A percentile compares a stretch with the other conserved stretches of the same genome.
Conservation (phyloP, 2,797 vertebrate genomes). For the Sebastes hopkinsi region DNA sequence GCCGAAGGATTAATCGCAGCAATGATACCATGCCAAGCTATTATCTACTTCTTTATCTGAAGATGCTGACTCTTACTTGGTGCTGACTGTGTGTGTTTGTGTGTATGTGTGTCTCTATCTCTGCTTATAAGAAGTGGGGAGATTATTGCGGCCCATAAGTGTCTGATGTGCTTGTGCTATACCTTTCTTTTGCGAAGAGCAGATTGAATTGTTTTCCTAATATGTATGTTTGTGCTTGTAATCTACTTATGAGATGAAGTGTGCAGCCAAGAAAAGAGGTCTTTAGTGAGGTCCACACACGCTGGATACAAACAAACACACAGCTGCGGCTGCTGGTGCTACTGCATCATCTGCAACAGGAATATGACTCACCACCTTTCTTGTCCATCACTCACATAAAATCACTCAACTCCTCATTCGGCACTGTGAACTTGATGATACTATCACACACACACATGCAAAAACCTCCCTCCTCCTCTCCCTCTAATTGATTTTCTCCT, state of each 20-base stretch:
- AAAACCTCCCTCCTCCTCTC: conserved; percentile 10
- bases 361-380: conserved; percentile 51
- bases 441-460: conserved; percentile 37
- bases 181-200: neutral
- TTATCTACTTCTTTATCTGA: conserved; percentile 61
- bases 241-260: conserved; percentile 19
- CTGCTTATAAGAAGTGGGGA: neutral
- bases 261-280: conserved; percentile 5
- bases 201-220: neutral
- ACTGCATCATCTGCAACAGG: conserved; percentile 26
- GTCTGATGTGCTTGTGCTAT: neutral
- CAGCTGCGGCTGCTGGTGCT: neutral
- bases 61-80: conserved; percentile 45
- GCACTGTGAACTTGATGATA: conserved; percentile 61
- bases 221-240: neutral
- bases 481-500: conserved; percentile 66
- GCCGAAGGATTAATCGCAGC: conserved; percentile 64
- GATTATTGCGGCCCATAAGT: neutral
- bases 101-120: neutral
- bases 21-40: conserved; percentile 58
- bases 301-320: conserved; percentile 1
- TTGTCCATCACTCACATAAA: conserved; percentile 56
- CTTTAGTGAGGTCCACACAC: neutral
- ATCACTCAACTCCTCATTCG: conserved; percentile 41
- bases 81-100: neutral